phyloP scores from a whole-genome alignment of 2,113 vertebrate species.

The Chrysochloris asiatica region DNA sequence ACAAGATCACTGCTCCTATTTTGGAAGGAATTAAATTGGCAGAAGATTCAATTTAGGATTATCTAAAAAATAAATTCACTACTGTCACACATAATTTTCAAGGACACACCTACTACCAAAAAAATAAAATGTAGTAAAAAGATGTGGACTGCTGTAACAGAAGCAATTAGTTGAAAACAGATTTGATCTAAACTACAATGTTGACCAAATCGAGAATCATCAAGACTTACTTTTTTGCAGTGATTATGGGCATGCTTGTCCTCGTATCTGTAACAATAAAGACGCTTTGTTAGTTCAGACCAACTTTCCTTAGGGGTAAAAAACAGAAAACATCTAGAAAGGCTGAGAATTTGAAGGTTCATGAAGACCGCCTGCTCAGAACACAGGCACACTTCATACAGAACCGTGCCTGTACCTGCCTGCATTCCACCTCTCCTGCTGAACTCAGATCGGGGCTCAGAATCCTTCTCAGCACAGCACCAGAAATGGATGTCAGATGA shows the following conservation, averaged over 20 bases:
- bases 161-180: background rate
- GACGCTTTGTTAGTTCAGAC: slow-evolving; percentile 46
- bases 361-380: background rate
- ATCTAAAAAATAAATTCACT: background rate
- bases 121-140: background rate
- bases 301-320: background rate
- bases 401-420: accelerated
- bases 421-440: background rate
- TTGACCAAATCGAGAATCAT: background rate
- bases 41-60: background rate
- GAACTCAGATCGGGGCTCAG: background rate
- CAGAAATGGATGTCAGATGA: accelerated
- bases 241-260: slow-evolving; percentile 87
- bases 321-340: background rate
- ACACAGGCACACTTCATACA: accelerated
- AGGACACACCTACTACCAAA: background rate
- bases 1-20: background rate
- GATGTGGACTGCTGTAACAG: too few species aligned
- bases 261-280: slow-evolving; percentile 86
- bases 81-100: slow-evolving; percentile 28
- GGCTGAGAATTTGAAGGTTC: slow-evolving; percentile 1
- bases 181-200: background rate
- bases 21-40: background rate
- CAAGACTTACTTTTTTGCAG: slow-evolving; percentile 89
- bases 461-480: background rate